These are phyloP conservation scores for Palloptera scutellata DNA, from an alignment of 2,888 invertebrate genomes.

Conservation along the genomic window DNA sequence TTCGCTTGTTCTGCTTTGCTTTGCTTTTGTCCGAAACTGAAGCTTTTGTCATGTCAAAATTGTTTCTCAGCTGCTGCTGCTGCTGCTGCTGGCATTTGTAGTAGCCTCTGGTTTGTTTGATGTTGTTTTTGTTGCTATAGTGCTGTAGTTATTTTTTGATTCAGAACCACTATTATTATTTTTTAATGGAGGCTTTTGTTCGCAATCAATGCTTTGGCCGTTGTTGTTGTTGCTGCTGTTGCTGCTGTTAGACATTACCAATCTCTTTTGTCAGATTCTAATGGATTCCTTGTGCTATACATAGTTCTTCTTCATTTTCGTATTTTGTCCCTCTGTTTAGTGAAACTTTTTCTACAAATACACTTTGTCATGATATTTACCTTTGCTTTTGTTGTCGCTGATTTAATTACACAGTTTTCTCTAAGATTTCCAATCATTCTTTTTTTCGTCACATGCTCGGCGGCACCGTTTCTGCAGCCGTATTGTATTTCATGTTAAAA, in stretches of 20 bases:
- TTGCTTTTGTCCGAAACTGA: neutral
- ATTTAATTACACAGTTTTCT: neutral
- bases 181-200: too few species aligned
- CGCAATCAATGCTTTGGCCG: too few species aligned
- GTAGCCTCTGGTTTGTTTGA: too few species aligned
- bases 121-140: too few species aligned
- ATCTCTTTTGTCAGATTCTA: neutral
- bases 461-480: too few species aligned
- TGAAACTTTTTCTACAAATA: too few species aligned
- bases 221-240: too few species aligned
- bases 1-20: conserved; percentile 35
- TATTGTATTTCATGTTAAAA: too few species aligned
- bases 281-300: neutral
- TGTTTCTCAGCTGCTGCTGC: conserved; percentile 4
- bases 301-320: neutral
- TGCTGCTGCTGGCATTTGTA: conserved; percentile 5
- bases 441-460: neutral
- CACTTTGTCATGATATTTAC: neutral
- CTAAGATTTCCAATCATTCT: neutral
- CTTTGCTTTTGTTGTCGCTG: neutral
- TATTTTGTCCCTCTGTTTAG: neutral
- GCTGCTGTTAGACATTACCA: too few species aligned
- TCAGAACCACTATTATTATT: too few species aligned
- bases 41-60: too few species aligned
- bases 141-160: too few species aligned